Conservation (phyloP, 2,113 vertebrate genomes). For the Scalopus aquaticus region DNA sequence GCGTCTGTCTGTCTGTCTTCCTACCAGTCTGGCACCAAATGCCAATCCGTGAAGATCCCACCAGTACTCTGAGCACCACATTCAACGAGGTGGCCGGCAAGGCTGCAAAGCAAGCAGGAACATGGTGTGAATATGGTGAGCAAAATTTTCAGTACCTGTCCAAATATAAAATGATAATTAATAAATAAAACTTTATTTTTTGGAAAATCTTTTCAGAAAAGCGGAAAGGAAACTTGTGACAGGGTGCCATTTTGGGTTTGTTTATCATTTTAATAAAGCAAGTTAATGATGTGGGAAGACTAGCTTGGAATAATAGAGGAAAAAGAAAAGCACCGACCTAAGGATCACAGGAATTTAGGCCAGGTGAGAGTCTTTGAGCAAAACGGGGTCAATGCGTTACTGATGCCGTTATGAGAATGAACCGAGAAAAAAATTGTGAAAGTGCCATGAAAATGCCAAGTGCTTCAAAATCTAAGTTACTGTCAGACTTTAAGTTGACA, state of each 20-base stretch:
- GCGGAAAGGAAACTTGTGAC: neutral
- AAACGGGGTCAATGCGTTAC: neutral
- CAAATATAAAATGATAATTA: slow-evolving; percentile 19
- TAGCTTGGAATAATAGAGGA: neutral
- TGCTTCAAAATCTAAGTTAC: neutral
- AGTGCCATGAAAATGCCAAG: neutral
- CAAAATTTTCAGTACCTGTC: neutral
- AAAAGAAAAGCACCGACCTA: neutral
- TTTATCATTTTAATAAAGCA: neutral
- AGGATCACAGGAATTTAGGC: neutral
- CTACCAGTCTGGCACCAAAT: slow-evolving; percentile 90
- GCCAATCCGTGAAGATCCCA: slow-evolving; percentile 94
- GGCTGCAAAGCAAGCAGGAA: slow-evolving; percentile 79
- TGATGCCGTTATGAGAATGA: neutral
- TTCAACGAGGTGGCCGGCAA: slow-evolving; percentile 92
- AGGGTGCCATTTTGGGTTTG: neutral
- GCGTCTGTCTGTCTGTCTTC: no score
- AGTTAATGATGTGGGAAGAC: neutral
- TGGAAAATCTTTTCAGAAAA: neutral
- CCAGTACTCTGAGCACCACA: slow-evolving; percentile 92
- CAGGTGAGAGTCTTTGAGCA: neutral
- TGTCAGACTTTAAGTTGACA: neutral
- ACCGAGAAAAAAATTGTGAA: neutral
- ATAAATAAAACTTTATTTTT: neutral
- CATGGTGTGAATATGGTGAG: neutral